These are phyloP conservation scores for Trypoxylon attenuatum DNA, from an alignment of 2,888 invertebrate species.

Conservation along the genomic window DNA sequence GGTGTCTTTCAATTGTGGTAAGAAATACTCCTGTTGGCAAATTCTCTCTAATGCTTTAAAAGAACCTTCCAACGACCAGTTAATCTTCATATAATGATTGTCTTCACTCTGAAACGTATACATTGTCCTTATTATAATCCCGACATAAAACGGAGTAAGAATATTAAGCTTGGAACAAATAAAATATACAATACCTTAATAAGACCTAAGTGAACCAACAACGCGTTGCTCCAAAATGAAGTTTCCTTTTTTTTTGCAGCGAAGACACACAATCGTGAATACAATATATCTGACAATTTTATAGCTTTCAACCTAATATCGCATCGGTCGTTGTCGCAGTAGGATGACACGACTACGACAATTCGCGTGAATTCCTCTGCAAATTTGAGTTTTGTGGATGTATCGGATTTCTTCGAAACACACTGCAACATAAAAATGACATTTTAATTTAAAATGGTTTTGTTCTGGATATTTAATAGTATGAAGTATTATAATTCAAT, in stretches of 20 bases:
- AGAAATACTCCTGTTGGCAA: slow-evolving; percentile 77
- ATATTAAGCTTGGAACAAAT: too few relatives aligned
- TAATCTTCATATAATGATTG: slow-evolving; percentile 78
- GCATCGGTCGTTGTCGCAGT: slow-evolving; percentile 77
- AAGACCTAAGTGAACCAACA: slow-evolving; percentile 81
- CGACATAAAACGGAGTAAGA: too few relatives aligned
- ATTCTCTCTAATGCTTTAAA: slow-evolving; percentile 77
- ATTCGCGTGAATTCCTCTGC: slow-evolving; percentile 72
- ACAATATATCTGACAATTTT: slow-evolving; percentile 76
- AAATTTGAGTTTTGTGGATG: slow-evolving; percentile 44
- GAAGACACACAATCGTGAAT: slow-evolving; percentile 76
- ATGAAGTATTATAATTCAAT: background rate
- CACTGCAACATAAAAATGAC: slow-evolving; percentile 50
- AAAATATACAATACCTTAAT: slow-evolving; percentile 79
- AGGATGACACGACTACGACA: slow-evolving; percentile 77
- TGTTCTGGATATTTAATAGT: background rate
- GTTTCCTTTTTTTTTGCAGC: slow-evolving; percentile 75
- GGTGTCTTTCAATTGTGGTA: slow-evolving; percentile 75
- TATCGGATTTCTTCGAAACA: slow-evolving; percentile 33
- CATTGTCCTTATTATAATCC: background rate
- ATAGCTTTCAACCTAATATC: slow-evolving; percentile 75
- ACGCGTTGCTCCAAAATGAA: slow-evolving; percentile 79
- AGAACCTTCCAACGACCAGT: slow-evolving; percentile 81
- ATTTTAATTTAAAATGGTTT: too few relatives aligned
- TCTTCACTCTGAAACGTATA: slow-evolving; percentile 82